Percentiles rank a stretch among this genome's conserved stretches.
Conservation (phyloP, 2,113 vertebrate species). For the Phaethon lepturus region DNA sequence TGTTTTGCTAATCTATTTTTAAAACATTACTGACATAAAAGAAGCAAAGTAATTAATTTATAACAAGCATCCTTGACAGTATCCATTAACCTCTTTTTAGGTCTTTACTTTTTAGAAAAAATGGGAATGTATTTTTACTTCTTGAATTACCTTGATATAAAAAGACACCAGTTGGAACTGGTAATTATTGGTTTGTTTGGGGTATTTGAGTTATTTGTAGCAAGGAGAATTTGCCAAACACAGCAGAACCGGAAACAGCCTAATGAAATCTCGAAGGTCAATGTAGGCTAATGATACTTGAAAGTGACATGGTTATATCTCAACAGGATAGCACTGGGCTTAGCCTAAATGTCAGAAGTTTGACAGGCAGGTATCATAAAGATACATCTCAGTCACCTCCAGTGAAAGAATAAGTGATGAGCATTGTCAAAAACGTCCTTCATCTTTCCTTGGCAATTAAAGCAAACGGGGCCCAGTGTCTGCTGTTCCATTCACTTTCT, state of each 20-base stretch:
- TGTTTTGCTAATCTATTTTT: neutral
- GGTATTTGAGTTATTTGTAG: neutral
- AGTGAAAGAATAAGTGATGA: constrained; percentile 32
- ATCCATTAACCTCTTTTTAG: neutral
- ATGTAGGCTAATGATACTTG: constrained; percentile 27
- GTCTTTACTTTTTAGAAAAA: neutral
- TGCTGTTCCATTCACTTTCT: neutral
- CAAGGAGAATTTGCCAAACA: neutral
- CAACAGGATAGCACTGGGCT: neutral
- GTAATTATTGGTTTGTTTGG: neutral
- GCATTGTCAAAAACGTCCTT: constrained; percentile 28
- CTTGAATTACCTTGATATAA: neutral
- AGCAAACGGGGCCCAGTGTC: neutral
- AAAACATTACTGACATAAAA: neutral
- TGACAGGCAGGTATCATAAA: constrained; percentile 49
- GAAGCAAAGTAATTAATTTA: neutral
- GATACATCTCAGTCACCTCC: constrained; percentile 39
- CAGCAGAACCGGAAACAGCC: neutral
- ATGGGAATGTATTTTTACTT: neutral
- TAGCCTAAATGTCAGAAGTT: constrained; percentile 21
- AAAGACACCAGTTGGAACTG: neutral
- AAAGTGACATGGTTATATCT: constrained; percentile 26
- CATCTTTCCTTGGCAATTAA: constrained; percentile 45
- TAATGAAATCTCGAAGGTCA: constrained; percentile 25
- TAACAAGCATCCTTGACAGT: neutral